These are phyloP conservation scores for Limnephilus lunatus DNA, from an alignment of 2,888 invertebrate genomes.

Conservation along the genomic window DNA sequence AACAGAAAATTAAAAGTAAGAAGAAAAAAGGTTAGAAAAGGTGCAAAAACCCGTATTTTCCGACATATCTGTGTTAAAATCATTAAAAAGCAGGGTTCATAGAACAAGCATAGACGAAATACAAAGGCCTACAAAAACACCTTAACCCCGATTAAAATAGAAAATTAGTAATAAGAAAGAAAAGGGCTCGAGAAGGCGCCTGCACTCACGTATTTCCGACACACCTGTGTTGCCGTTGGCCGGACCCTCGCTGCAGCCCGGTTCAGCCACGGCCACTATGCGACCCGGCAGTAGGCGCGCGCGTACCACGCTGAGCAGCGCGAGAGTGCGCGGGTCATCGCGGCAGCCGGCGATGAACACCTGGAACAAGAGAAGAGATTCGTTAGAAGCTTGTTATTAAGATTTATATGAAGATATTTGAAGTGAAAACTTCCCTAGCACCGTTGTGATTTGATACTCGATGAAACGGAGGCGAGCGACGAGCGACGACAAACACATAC, in stretches of 20 bases:
- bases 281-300: slow-evolving; percentile 82
- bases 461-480: too few relatives aligned
- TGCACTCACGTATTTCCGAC: slow-evolving; percentile 74
- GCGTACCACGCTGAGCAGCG: slow-evolving; percentile 82
- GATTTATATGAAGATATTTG: too few relatives aligned
- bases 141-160: background rate
- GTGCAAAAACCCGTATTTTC: too few relatives aligned
- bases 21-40: too few relatives aligned
- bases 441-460: too few relatives aligned
- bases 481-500: too few relatives aligned
- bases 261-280: slow-evolving; percentile 81
- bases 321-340: slow-evolving; percentile 81
- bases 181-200: background rate
- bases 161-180: background rate
- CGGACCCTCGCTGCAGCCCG: slow-evolving; percentile 68
- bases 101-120: background rate
- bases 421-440: too few relatives aligned
- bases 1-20: too few relatives aligned
- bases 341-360: slow-evolving; percentile 82
- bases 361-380: slow-evolving; percentile 70
- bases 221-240: slow-evolving; percentile 73
- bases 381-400: too few relatives aligned
- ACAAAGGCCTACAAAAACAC: slow-evolving; percentile 37
- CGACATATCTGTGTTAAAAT: too few relatives aligned
- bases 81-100: background rate